Evolutionary conservation across 2,113 vertebrate species (phyloP).

Genomic region (Toxotes jaculatrix): DNA sequence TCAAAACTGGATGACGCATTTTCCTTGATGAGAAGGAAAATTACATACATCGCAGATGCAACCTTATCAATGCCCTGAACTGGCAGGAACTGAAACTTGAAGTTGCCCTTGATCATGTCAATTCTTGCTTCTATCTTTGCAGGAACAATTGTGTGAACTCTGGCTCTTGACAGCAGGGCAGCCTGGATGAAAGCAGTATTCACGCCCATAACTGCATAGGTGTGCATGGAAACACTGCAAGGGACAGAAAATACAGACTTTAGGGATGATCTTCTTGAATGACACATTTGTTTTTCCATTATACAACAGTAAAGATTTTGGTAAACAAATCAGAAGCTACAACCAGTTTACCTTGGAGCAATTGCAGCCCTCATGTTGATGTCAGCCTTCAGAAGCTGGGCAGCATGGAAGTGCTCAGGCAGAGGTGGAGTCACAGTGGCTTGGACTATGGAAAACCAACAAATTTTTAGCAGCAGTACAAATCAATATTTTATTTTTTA

Average conservation of each 20-base stretch:
- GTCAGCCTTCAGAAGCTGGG: constrained; percentile 79
- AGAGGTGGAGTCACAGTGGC: constrained; percentile 74
- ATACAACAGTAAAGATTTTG: background rate
- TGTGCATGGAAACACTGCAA: constrained; percentile 83
- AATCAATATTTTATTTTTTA: background rate
- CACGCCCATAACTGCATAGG: constrained; percentile 86
- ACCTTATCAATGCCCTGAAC: constrained; percentile 78
- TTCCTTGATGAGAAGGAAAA: background rate
- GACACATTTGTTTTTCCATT: background rate
- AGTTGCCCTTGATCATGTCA: constrained; percentile 81
- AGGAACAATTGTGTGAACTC: constrained; percentile 74
- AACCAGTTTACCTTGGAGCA: constrained; percentile 76
- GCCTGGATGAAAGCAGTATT: constrained; percentile 88
- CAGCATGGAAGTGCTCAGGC: constrained; percentile 55
- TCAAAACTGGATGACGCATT: background rate
- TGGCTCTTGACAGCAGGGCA: constrained; percentile 80
- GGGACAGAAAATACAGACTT: constrained; percentile 24
- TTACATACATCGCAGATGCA: constrained; percentile 77
- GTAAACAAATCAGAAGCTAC: background rate
- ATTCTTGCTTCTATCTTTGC: constrained; percentile 82
- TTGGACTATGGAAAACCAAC: constrained; percentile 65
- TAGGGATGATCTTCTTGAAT: background rate
- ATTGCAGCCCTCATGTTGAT: constrained; percentile 74
- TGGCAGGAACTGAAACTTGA: constrained; percentile 84
- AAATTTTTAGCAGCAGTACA: background rate